Percentiles rank a stretch among this genome's conserved stretches.
Evolutionary conservation across 2,797 vertebrate genomes (phyloP).

Genomic region (Tauraco hartlaubi): DNA sequence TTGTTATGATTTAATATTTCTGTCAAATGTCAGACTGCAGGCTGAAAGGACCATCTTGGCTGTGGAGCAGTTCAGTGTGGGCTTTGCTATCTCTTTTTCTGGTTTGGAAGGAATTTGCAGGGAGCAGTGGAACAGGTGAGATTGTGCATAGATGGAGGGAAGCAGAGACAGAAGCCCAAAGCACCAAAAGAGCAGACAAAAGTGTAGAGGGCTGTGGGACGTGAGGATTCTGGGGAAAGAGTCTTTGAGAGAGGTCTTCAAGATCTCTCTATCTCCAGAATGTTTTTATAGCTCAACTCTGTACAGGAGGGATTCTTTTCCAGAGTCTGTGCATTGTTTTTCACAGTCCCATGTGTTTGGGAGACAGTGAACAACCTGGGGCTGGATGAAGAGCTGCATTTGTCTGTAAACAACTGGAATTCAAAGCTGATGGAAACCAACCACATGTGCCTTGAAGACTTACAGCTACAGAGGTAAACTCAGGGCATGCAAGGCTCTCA

Average conservation of each 20-base stretch:
- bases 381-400: background rate
- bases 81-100: fast-evolving
- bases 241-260: background rate
- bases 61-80: background rate
- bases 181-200: background rate
- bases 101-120: background rate
- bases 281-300: background rate
- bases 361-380: background rate
- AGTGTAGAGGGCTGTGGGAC: background rate
- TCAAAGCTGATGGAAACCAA: background rate
- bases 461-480: background rate
- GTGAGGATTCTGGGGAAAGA: background rate
- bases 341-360: background rate
- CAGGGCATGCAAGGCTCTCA: background rate
- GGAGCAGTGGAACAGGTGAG: fast-evolving
- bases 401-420: background rate
- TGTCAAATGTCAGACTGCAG: background rate
- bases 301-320: background rate
- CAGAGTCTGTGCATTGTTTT: background rate
- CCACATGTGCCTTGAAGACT: background rate
- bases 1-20: background rate
- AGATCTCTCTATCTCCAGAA: background rate
- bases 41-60: background rate
- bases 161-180: background rate
- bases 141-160: background rate